Evolutionary conservation across 2,888 invertebrate genomes (phyloP), one percentile per base, ranked within the genome.

Genomic region (Colostygia pectinataria): DNA sequence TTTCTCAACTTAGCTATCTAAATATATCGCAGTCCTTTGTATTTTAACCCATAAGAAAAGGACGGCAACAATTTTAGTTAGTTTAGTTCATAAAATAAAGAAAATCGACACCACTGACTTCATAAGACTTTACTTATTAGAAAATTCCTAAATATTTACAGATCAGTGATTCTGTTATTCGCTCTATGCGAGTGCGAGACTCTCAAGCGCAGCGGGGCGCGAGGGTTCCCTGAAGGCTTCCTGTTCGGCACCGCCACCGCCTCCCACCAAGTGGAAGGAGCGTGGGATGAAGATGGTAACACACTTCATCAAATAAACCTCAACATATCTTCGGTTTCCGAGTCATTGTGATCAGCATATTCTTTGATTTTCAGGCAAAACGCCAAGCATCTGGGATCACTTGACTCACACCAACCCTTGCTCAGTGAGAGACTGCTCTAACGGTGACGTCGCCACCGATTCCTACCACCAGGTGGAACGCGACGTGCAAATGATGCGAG

Each of bases 341-440:
- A n/a, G n/a, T n/a, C n/a, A n/a, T n/a, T n/a, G n/a, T n/a, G n/a
- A n/a, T n/a, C n/a, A n/a, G n/a, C n/a, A n/a, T n/a, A n/a, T n/a
- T n/a, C n/a, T n/a, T 6, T 13, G 14, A 28, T 20, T 2, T 20
- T 4, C 20, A 81, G 92, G 90, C 10, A 92, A 91, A 66, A 74
- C 90, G 0, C 85, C 83, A 66, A 91, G 84, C 42, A 92, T 93
- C 41, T 93, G 93, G 94, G 94, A 94, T 72, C 83, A 75, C 49
- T 72, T 92, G 58, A 85, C 91, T 1, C 92, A 92, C 52, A 63
- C 50, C 2, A 43, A 66, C 23, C 69, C 90, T 0, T 91, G 91
- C 23, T 76, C 81, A 34, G 88, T 93, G 20, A 76, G 54, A 3
- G 91, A 92, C 65, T 68, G 83, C 28, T 87, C 90, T 12, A 92